Evolutionary conservation across 2,113 vertebrate species (phyloP).

Genomic region (Psephotus haematonotus): DNA sequence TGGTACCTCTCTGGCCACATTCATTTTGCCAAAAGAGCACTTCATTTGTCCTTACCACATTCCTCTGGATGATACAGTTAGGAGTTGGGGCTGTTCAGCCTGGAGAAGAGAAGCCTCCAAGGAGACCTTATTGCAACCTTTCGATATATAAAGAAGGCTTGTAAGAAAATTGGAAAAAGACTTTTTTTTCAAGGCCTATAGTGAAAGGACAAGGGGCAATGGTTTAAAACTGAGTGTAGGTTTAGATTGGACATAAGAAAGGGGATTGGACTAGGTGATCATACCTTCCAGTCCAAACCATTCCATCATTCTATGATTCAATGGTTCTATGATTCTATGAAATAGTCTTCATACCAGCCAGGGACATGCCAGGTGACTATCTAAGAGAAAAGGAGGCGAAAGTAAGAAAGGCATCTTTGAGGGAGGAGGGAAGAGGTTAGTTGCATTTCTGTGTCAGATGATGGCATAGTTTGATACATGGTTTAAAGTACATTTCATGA

Average conservation of each 20-base stretch:
- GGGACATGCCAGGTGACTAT: background rate
- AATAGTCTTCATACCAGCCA: background rate
- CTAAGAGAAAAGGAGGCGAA: background rate
- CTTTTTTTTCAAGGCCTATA: background rate
- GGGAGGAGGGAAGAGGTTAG: background rate
- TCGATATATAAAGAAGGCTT: background rate
- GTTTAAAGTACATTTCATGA: background rate
- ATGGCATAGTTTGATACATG: background rate
- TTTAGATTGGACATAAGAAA: background rate
- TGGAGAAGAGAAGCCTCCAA: background rate
- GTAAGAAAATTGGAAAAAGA: background rate
- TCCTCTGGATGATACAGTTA: background rate
- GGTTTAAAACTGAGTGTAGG: background rate
- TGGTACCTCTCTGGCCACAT: background rate
- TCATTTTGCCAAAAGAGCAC: background rate
- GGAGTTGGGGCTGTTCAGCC: background rate
- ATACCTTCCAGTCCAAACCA: background rate
- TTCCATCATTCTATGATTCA: background rate
- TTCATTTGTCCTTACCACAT: background rate
- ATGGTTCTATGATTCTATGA: background rate
- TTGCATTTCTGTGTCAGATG: background rate
- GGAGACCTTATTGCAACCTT: background rate
- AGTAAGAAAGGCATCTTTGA: background rate
- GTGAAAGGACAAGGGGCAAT: background rate
- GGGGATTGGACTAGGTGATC: background rate